Percentiles rank a stretch among this genome's conserved stretches.
phyloP scores from a whole-genome alignment of 2,888 invertebrate species.

The Drosophila testacea region DNA sequence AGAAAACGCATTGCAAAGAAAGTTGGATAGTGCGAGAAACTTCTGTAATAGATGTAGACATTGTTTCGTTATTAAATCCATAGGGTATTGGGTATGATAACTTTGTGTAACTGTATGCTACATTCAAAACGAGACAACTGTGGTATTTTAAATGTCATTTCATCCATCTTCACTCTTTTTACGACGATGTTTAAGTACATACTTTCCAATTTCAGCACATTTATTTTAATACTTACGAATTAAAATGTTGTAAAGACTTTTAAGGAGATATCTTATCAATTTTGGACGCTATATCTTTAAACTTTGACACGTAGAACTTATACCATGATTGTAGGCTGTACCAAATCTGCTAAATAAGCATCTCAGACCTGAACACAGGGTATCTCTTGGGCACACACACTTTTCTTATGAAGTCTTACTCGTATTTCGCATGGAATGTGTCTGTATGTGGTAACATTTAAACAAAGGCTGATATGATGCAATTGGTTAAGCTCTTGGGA shows the following conservation, averaged over 20 bases:
- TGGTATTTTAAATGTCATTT: too few species aligned
- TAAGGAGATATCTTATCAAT: too few species aligned
- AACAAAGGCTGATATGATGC: conserved; percentile 19
- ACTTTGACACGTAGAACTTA: too few species aligned
- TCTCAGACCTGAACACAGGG: neutral
- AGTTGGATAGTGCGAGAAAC: conserved; percentile 32
- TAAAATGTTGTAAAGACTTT: too few species aligned
- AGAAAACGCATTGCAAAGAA: conserved; percentile 64
- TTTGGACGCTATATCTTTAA: too few species aligned
- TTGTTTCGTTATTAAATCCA: conserved; percentile 3
- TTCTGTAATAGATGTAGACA: conserved; percentile 21
- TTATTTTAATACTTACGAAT: too few species aligned
- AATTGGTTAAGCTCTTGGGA: conserved; percentile 22
- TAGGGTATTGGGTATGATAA: neutral
- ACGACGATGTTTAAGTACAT: too few species aligned
- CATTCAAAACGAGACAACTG: neutral
- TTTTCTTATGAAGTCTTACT: neutral
- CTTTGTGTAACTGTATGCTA: neutral
- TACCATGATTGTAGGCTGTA: too few species aligned
- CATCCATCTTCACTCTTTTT: too few species aligned
- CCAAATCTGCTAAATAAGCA: too few species aligned
- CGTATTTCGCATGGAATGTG: conserved; percentile 7
- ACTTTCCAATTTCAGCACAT: too few species aligned
- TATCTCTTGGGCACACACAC: neutral
- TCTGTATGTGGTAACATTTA: conserved; percentile 18